Conservation (phyloP, 2,888 invertebrate genomes). For the Limnephilus lunatus region DNA sequence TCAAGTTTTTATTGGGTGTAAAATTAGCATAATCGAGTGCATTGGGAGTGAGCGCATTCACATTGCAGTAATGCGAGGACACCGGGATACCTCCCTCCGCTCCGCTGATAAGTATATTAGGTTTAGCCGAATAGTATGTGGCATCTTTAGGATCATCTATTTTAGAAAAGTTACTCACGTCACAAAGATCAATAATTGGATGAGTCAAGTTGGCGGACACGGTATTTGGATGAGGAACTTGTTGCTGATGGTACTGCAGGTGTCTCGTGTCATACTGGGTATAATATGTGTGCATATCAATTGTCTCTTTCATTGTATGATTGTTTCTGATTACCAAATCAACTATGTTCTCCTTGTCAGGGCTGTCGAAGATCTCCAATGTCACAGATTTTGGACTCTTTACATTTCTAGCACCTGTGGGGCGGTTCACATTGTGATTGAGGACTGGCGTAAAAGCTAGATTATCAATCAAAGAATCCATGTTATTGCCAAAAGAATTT, state of each 20-base stretch:
- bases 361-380: conserved; percentile 18
- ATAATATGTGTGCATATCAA: neutral
- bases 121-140: neutral
- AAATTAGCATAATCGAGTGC: conserved; percentile 41
- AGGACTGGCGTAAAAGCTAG: conserved; percentile 55
- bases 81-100: neutral
- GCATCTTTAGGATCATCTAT: conserved; percentile 21
- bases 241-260: neutral
- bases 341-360: neutral
- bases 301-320: conserved; percentile 17
- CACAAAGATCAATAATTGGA: conserved; percentile 63
- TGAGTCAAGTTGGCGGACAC: conserved; percentile 59
- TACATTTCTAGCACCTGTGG: neutral
- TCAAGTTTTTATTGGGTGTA: conserved; percentile 58
- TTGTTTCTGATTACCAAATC: conserved; percentile 14
- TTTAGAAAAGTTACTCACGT: conserved; percentile 49
- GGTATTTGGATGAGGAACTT: neutral
- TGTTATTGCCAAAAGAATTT: neutral
- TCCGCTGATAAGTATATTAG: conserved; percentile 18
- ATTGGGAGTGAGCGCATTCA: neutral
- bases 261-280: neutral
- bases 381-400: neutral
- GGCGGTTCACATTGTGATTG: conserved; percentile 27
- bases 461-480: conserved; percentile 52
- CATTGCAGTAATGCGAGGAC: conserved; percentile 9